A percentile compares a stretch with the other conserved stretches of the same genome.
These are phyloP conservation scores for Peromyscus aztecus DNA, from an alignment of 2,797 vertebrate genomes.

Conservation along the genomic window DNA sequence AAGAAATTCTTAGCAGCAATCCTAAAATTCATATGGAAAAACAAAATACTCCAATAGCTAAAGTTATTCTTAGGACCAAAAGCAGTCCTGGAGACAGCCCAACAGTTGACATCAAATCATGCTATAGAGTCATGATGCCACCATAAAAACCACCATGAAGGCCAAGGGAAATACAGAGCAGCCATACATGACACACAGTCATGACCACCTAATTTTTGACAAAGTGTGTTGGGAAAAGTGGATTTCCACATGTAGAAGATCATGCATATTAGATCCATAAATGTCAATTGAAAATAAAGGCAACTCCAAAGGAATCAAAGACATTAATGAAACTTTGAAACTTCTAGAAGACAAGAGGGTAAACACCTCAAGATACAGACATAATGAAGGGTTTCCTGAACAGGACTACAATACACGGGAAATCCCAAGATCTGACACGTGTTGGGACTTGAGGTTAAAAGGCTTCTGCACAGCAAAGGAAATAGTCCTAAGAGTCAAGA, in stretches of 20 bases:
- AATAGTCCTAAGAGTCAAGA: neutral
- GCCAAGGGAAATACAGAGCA: neutral
- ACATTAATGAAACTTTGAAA: neutral
- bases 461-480: neutral
- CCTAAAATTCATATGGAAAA: neutral
- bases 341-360: neutral
- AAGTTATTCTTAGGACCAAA: neutral
- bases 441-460: neutral
- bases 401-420: neutral
- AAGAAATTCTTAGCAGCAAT: neutral
- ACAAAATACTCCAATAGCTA: neutral
- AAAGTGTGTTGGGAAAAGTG: neutral
- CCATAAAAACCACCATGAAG: neutral
- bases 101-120: neutral
- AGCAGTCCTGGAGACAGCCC: neutral
- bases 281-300: neutral
- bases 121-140: neutral
- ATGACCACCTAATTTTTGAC: neutral
- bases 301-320: neutral
- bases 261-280: neutral
- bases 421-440: neutral
- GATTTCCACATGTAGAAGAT: neutral
- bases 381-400: neutral
- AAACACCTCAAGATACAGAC: neutral
- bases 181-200: neutral